Percentiles rank a stretch among this genome's conserved stretches.
phyloP scores from a whole-genome alignment of 2,888 invertebrate genomes.

The Nebria salina region DNA sequence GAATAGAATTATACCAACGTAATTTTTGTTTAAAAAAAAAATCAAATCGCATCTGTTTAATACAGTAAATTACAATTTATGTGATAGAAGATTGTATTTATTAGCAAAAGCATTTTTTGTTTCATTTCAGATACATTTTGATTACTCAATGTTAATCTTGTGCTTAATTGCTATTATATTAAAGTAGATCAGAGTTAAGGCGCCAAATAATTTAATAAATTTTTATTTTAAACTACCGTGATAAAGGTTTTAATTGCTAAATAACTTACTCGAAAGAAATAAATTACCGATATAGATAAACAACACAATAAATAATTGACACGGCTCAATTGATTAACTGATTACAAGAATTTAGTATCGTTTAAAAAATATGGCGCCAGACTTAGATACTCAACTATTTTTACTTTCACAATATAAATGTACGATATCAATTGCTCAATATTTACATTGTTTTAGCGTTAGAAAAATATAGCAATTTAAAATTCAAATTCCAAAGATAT shows the following conservation, averaged over 20 bases:
- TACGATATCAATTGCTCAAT: neutral
- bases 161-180: neutral
- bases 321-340: neutral
- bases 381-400: neutral
- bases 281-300: neutral
- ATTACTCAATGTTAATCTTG: neutral
- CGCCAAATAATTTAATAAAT: neutral
- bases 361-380: neutral
- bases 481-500: neutral
- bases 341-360: neutral
- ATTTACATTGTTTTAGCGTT: neutral
- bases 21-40: too few species aligned
- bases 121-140: too few species aligned
- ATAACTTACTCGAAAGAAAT: neutral
- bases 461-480: neutral
- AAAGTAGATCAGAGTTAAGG: neutral
- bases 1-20: too few species aligned
- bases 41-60: too few species aligned
- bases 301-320: neutral
- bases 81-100: too few species aligned
- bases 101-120: too few species aligned
- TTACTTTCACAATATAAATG: neutral
- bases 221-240: neutral
- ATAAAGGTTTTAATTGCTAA: neutral
- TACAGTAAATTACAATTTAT: too few species aligned